Percentiles rank a stretch among this genome's conserved stretches.
These are phyloP conservation scores for Paralichthys olivaceus DNA, from an alignment of 2,113 vertebrate genomes.

Conservation along the genomic window DNA sequence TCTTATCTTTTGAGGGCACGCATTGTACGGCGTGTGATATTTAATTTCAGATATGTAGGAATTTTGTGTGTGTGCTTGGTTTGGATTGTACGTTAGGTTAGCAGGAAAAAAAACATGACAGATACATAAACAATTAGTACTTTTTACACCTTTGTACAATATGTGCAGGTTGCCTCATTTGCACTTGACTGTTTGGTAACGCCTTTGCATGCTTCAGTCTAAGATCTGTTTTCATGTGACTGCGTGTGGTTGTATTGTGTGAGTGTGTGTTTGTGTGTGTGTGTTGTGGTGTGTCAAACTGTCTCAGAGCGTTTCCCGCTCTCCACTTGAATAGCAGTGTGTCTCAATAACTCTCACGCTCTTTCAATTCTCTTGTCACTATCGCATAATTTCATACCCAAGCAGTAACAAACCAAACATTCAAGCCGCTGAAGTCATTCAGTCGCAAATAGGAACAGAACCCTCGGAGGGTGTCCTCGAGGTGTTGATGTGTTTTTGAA, in stretches of 20 bases:
- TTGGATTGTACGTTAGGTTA: constrained; percentile 40
- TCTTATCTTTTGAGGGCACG: constrained; percentile 66
- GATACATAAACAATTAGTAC: background rate
- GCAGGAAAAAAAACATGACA: background rate
- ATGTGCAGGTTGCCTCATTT: background rate
- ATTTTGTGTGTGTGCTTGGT: constrained; percentile 1
- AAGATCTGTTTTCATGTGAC: constrained; percentile 33
- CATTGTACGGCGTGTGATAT: constrained; percentile 56
- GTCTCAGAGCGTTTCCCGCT: constrained; percentile 63
- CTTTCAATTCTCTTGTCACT: constrained; percentile 68
- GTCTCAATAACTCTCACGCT: constrained; percentile 62
- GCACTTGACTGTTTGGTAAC: background rate
- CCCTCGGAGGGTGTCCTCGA: constrained; percentile 43
- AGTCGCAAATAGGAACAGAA: constrained; percentile 60
- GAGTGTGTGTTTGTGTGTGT: constrained; percentile 17
- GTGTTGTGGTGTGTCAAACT: constrained; percentile 35
- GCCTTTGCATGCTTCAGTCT: constrained; percentile 3
- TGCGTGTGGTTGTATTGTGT: constrained; percentile 6
- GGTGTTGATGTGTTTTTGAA: constrained; percentile 62
- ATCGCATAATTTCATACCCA: constrained; percentile 69
- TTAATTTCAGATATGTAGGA: constrained; percentile 68
- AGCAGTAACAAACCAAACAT: constrained; percentile 65
- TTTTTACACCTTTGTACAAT: background rate
- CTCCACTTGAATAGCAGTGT: constrained; percentile 56
- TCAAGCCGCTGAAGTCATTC: constrained; percentile 66